Percentiles rank a stretch among this genome's conserved stretches.
phyloP scores from a whole-genome alignment of 2,888 invertebrate genomes.

The Cremastobaeus sp. region DNA sequence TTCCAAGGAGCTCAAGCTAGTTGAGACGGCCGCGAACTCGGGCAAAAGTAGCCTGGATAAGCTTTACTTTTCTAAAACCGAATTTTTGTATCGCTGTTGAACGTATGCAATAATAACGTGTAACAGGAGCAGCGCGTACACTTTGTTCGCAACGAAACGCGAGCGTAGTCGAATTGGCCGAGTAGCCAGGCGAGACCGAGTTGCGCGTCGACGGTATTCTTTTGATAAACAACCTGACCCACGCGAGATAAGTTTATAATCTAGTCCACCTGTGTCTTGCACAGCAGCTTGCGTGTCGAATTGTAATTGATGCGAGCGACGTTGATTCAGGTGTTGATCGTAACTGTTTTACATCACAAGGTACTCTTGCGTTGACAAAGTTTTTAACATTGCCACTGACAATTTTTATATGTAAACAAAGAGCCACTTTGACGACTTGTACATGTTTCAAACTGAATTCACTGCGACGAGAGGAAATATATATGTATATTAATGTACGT shows the following conservation, averaged over 20 bases:
- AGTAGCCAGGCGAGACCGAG: constrained; percentile 1
- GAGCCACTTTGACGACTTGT: constrained; percentile 20
- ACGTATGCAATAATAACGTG: constrained; percentile 17
- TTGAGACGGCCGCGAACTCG: constrained; percentile 4
- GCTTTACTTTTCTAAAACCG: constrained; percentile 38
- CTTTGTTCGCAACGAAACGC: constrained; percentile 17
- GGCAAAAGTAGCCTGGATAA: constrained; percentile 3
- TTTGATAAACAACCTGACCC: background rate
- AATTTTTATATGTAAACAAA: constrained; percentile 29
- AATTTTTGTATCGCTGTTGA: constrained; percentile 24
- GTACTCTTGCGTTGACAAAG: constrained; percentile 18
- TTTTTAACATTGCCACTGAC: constrained; percentile 25
- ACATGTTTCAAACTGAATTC: constrained; percentile 29
- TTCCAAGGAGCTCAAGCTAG: constrained; percentile 30
- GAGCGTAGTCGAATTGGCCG: background rate
- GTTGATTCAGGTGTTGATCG: background rate
- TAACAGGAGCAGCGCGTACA: background rate
- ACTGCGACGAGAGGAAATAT: background rate
- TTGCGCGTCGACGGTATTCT: constrained; percentile 3
- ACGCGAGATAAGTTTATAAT: constrained; percentile 23
- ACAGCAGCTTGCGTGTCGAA: constrained; percentile 16
- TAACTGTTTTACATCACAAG: constrained; percentile 9
- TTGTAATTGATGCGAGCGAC: constrained; percentile 12
- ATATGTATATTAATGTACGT: constrained; percentile 4
- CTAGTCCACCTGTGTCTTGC: constrained; percentile 34